Base-by-base conservation (phyloP, 1,140 invertebrate species). In the Orius laevigatus region DNA sequence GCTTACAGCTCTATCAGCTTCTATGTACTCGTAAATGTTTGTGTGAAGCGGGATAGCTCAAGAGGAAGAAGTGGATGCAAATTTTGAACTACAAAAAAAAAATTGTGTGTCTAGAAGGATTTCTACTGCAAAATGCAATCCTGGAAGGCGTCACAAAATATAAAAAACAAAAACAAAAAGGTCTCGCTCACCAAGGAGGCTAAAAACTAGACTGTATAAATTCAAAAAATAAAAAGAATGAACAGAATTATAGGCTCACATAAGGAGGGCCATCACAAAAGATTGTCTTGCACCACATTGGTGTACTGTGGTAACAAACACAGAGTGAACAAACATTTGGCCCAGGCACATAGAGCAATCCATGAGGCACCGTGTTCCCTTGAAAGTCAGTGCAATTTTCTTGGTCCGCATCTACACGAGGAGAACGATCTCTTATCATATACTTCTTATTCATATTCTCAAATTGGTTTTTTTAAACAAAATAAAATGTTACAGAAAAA, bases 251-350 rank as follows among this genome's bases (percentile, higher is more conserved):
- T 25, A 11, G 40, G 49, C 56, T 53, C 39, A 57, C 56, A 46
- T 51, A 55, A 25, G 57, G 57, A 31, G 57, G 57, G 33, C 53
- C 55, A 42, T 54, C 53, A 53, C 86, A 90, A 63, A 81, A 84
- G 53, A 87, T 87, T 9, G 83, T 78, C 61, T 80, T 78, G 64
- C 86, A 90, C 80, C 82, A 84, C 67, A 78, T 80, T 43, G 82
- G 80, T 59, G 82, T 76, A 11, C 81, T 82, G 62, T 85, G 77
- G 62, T 86, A 83, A 65, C 86, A 90, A 12, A 81, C 81, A 60
- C 86, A 90, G 49, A 79, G 71, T 38, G 78, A 82, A 60, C 86
- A 90, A n/a, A 83, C 81, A 15, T 84, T 81, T 1, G 81, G 79
- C 19, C 84, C 81, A 11, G 86, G 86, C 18, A 85, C 81, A 63